These are phyloP conservation scores for Lasioglossum pauxillum DNA, from an alignment of 2,888 invertebrate species.

Conservation along the genomic window DNA sequence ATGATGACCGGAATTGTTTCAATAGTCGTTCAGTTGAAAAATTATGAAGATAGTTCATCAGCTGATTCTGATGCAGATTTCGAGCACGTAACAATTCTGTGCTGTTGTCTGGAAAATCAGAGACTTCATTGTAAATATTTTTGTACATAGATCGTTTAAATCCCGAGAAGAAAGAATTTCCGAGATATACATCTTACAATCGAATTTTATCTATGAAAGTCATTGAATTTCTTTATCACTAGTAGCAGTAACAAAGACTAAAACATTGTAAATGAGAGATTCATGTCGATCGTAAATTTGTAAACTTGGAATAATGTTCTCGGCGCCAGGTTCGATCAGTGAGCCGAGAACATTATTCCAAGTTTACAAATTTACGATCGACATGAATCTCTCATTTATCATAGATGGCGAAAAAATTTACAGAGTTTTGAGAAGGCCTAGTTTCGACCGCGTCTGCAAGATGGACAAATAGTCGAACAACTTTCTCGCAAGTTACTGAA, in stretches of 20 bases:
- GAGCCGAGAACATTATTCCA: no score
- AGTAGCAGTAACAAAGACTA: not conserved
- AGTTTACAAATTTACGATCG: no score
- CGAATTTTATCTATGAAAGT: not conserved
- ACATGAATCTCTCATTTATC: no score
- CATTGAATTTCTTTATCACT: not conserved
- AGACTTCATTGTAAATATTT: not conserved
- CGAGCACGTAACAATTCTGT: not conserved
- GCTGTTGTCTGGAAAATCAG: not conserved
- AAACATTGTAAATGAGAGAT: no score
- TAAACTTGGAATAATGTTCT: no score
- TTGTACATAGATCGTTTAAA: not conserved
- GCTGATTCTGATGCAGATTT: not conserved
- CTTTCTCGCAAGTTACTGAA: no score
- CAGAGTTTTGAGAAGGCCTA: no score
- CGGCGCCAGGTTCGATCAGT: no score
- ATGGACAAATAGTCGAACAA: no score
- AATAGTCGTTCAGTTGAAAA: not conserved
- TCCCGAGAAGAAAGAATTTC: not conserved
- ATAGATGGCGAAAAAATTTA: no score
- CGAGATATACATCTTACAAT: not conserved
- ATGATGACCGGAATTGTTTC: not conserved
- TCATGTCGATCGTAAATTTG: no score
- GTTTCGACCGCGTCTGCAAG: no score
- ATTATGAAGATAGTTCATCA: not conserved